phyloP scores from a whole-genome alignment of 2,113 vertebrate genomes.

The Salvator merianae region DNA sequence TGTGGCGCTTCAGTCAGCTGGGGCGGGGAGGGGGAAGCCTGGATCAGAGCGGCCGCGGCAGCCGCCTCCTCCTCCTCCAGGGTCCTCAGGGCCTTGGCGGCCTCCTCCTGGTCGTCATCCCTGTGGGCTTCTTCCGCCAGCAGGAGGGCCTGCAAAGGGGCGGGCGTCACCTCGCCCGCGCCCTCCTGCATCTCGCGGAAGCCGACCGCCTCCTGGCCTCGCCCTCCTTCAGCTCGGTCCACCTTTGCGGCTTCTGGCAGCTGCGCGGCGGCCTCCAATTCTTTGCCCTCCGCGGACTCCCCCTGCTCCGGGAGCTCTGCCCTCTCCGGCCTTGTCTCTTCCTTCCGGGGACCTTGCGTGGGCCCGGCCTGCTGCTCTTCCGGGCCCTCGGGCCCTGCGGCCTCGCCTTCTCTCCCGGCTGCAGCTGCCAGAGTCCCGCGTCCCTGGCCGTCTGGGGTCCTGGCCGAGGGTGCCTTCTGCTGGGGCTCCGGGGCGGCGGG shows the following conservation, averaged over 20 bases:
- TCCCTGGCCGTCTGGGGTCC: neutral
- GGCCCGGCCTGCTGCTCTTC: neutral
- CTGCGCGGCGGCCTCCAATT: neutral
- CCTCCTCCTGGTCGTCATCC: neutral
- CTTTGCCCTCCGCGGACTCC: neutral
- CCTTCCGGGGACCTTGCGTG: neutral
- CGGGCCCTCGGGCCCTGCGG: slow-evolving; percentile 10
- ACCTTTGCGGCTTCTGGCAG: neutral
- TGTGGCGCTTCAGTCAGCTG: slow-evolving; percentile 62
- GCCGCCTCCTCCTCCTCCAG: slow-evolving; percentile 37
- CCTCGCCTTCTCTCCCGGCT: neutral
- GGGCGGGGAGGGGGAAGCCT: slow-evolving; percentile 65
- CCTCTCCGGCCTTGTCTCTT: fast-evolving
- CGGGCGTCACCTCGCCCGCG: neutral
- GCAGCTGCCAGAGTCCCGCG: neutral
- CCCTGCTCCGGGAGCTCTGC: neutral
- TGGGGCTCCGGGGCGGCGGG: slow-evolving; percentile 19
- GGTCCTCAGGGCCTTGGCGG: slow-evolving; percentile 13
- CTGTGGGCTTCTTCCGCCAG: neutral
- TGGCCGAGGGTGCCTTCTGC: slow-evolving; percentile 37
- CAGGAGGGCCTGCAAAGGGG: neutral
- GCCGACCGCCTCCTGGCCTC: no score
- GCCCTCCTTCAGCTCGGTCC: neutral
- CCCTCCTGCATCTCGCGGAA: no score
- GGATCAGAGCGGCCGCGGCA: slow-evolving; percentile 32